phyloP scores from a whole-genome alignment of 2,888 invertebrate species.

The Cerastoderma edule region DNA sequence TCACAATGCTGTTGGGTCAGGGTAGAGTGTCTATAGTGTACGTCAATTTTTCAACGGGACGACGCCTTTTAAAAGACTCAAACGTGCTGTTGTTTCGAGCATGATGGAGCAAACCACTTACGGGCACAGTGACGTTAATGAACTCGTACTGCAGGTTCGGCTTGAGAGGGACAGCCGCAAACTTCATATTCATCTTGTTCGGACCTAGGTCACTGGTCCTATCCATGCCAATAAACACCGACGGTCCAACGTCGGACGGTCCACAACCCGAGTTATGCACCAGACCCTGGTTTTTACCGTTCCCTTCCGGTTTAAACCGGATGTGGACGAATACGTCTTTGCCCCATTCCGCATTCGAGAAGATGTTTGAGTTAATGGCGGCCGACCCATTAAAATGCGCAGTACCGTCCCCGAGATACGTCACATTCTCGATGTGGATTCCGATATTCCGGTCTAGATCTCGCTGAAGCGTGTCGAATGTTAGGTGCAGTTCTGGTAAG shows the following conservation, averaged over 20 bases:
- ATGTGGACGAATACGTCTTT: constrained; percentile 50
- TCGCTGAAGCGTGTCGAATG: constrained; percentile 37
- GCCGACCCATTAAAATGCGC: constrained; percentile 55
- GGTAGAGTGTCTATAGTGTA: too few species aligned
- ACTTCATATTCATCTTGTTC: constrained; percentile 50
- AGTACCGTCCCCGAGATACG: constrained; percentile 56
- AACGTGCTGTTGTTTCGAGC: too few species aligned
- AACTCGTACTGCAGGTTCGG: constrained; percentile 46
- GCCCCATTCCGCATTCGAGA: constrained; percentile 60
- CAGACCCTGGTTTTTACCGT: constrained; percentile 45
- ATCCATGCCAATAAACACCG: constrained; percentile 58
- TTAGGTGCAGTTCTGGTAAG: constrained; percentile 46
- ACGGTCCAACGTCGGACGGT: constrained; percentile 57
- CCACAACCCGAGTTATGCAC: constrained; percentile 63
- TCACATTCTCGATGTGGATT: constrained; percentile 50
- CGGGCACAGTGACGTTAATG: constrained; percentile 52
- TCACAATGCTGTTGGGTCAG: too few species aligned
- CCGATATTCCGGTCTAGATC: constrained; percentile 47
- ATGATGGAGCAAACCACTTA: too few species aligned
- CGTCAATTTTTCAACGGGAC: too few species aligned
- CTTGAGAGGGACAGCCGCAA: constrained; percentile 43
- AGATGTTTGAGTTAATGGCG: constrained; percentile 54
- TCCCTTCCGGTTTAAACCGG: constrained; percentile 53
- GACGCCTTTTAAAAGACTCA: too few species aligned
- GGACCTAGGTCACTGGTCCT: constrained; percentile 19